Conservation (phyloP, 1,140 invertebrate genomes). For the Drosophila yakuba region DNA sequence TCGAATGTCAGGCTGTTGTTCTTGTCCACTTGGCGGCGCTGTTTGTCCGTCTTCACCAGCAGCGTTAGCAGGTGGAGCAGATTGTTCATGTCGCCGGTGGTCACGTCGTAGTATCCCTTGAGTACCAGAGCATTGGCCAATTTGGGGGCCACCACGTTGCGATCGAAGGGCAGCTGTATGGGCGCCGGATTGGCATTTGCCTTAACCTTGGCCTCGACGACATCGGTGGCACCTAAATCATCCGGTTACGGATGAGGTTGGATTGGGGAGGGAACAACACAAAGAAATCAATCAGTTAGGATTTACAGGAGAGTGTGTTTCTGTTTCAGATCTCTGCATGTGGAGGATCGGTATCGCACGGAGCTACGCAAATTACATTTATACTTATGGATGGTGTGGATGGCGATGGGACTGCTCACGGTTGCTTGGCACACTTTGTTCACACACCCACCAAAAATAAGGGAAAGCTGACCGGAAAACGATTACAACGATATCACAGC, state of each 20-base stretch:
- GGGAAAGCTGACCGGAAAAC: conserved; percentile 12
- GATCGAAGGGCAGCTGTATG: conserved; percentile 64
- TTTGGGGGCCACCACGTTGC: conserved; percentile 88
- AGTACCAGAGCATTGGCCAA: conserved; percentile 90
- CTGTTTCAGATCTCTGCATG: background rate
- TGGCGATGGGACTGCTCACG: conserved; percentile 27
- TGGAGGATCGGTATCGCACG: background rate
- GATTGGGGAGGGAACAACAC: conserved; percentile 5
- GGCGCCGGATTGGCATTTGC: conserved; percentile 6
- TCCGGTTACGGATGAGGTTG: background rate
- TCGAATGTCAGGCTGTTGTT: conserved; percentile 34
- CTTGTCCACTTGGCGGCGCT: conserved; percentile 19
- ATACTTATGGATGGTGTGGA: conserved; percentile 36
- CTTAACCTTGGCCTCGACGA: conserved; percentile 15
- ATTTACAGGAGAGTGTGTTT: conserved; percentile 1
- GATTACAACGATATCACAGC: conserved; percentile 1
- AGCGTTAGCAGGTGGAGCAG: conserved; percentile 91
- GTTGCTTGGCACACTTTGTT: conserved; percentile 35
- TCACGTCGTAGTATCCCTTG: conserved; percentile 91
- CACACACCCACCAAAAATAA: conserved; percentile 31
- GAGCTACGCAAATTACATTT: conserved; percentile 32
- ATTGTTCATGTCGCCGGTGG: conserved; percentile 90
- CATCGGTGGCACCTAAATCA: conserved; percentile 10
- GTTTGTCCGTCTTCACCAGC: conserved; percentile 84
- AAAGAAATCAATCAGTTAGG: conserved; percentile 26